Conservation (phyloP, 2,113 vertebrate genomes). For the Scomber japonicus region DNA sequence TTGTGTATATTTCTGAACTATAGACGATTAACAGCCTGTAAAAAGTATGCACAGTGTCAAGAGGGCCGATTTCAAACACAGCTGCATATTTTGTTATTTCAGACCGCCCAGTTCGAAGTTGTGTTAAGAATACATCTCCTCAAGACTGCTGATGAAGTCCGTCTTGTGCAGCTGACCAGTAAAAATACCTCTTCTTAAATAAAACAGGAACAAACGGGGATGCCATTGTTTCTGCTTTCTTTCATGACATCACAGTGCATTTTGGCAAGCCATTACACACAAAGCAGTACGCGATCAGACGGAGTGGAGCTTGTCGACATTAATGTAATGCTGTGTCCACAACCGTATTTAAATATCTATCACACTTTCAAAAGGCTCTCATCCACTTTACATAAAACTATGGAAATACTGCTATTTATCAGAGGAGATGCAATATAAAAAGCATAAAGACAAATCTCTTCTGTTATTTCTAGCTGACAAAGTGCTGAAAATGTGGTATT, state of each 20-base stretch:
- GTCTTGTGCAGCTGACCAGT: slow-evolving; percentile 12
- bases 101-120: slow-evolving; percentile 20
- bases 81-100: slow-evolving; percentile 62
- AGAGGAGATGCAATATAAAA: slow-evolving; percentile 20
- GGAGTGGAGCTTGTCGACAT: not conserved
- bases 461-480: slow-evolving; percentile 62
- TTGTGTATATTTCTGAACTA: slow-evolving; percentile 29
- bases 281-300: not conserved
- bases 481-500: slow-evolving; percentile 61
- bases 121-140: slow-evolving; percentile 25
- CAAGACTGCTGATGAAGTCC: not conserved
- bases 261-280: slow-evolving; percentile 28
- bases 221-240: slow-evolving; percentile 23
- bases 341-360: slow-evolving; percentile 8
- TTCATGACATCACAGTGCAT: slow-evolving; percentile 23
- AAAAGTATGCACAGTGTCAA: slow-evolving; percentile 56
- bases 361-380: not conserved
- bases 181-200: slow-evolving; percentile 35
- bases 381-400: slow-evolving; percentile 30
- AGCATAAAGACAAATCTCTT: slow-evolving; percentile 29
- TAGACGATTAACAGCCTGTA: slow-evolving; percentile 46
- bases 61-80: slow-evolving; percentile 55
- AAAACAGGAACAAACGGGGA: slow-evolving; percentile 20
- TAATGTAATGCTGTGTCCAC: slow-evolving; percentile 6
- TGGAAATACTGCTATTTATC: slow-evolving; percentile 7